Base-by-base conservation (phyloP, 2,888 invertebrate species). In the Selenia dentaria region DNA sequence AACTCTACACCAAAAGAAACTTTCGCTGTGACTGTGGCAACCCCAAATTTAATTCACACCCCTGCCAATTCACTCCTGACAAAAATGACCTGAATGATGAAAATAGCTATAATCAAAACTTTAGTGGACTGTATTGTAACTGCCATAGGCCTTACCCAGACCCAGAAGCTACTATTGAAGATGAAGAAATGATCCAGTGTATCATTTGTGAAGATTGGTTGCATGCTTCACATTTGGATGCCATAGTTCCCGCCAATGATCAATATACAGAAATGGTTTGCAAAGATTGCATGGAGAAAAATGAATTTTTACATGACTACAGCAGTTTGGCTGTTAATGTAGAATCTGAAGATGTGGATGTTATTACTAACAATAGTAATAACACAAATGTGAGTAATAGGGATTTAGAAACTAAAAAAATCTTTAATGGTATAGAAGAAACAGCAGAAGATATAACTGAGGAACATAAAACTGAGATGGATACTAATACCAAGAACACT, bases 121-220 rank as follows among this genome's bases (percentile, higher is more conserved):
- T 98, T 71, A 92, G 93, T 66, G 99, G 99, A 0, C 74, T 95
- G 1, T 99, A 99, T 81, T 99, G 99, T 74, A 93, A 89, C 6
- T 99, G 99, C 77, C 90, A 94, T 26, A 93, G 97, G 40, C 98
- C 98, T 0, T 99, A 99, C 83, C 99, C 99, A 6, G 99, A 99
- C 83, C 95, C 96, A 0, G 97, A 98, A 6, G 93, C 94, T 70
- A 91, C 92, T 2, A 14, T 36, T 13, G 83, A 92, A 24, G 95
- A 95, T 39, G 98, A 98, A 84, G 96, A 96, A 64, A 99, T 99
- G 99, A 94, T 98, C 34, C 99, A 99, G 74, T 99, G 99, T 72
- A 92, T 96, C 29, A 89, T 98, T 39, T 99, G 99, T 80, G 99
- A 99, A 79, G 99, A 99, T 80, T 99, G 99, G 99, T 97, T 94